Conservation (phyloP, 1,140 invertebrate genomes). For the Procambarus clarkii region DNA sequence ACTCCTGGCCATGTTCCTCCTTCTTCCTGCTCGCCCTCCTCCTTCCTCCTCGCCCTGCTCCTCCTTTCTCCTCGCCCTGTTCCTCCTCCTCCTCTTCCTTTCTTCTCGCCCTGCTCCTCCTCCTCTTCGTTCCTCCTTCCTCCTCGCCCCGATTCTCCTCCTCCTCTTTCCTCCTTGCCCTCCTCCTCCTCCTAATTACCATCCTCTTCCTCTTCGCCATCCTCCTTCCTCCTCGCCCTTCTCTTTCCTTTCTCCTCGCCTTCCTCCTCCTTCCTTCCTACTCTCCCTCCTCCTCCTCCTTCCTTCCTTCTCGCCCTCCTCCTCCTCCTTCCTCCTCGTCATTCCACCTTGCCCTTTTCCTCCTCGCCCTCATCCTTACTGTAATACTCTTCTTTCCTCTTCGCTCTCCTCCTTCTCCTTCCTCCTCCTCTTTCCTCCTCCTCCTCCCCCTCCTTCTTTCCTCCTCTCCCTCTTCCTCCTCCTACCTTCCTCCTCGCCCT, state of each 20-base stretch:
- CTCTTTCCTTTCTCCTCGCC: too few relatives aligned
- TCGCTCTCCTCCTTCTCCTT: neutral
- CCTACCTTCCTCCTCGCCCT: too few relatives aligned
- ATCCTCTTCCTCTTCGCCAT: too few relatives aligned
- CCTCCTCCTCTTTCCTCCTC: neutral
- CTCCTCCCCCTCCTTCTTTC: neutral
- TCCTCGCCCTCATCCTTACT: neutral
- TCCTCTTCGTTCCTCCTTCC: too few relatives aligned
- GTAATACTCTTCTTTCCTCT: neutral
- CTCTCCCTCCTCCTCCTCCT: neutral
- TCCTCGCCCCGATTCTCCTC: too few relatives aligned
- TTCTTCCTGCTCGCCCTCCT: too few relatives aligned
- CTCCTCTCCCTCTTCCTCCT: neutral
- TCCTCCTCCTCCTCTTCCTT: neutral
- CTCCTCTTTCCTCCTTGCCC: too few relatives aligned
- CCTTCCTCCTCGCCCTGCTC: neutral
- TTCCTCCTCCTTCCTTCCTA: neutral
- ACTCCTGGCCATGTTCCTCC: too few relatives aligned
- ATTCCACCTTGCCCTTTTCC: too few relatives aligned
- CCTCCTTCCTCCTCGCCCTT: too few relatives aligned
- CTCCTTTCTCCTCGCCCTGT: neutral
- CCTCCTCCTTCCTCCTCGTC: too few relatives aligned
- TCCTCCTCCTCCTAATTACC: too few relatives aligned
- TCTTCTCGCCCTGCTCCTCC: neutral
- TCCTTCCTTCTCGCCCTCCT: neutral